Percentiles rank a stretch among this genome's conserved stretches.
Conservation (phyloP, 2,113 vertebrate species). For the Cryptomyrus ogoouensis region DNA sequence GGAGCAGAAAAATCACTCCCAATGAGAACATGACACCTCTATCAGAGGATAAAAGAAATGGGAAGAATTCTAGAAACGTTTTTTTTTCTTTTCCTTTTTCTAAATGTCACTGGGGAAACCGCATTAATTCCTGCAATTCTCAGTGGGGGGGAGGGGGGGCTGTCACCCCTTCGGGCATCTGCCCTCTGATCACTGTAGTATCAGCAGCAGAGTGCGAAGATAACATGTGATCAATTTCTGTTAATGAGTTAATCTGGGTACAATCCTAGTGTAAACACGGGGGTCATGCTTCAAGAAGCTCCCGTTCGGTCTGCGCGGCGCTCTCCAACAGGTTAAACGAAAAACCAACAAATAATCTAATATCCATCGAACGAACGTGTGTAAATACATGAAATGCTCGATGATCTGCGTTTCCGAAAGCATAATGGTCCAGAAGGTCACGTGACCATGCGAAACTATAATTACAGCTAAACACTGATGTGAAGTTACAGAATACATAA, state of each 20-base stretch:
- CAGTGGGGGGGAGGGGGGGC: background rate
- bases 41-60: conserved; percentile 4
- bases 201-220: background rate
- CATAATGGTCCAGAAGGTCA: background rate
- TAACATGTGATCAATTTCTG: background rate
- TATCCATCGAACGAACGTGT: background rate
- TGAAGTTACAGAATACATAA: background rate
- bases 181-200: background rate
- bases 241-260: conserved; percentile 23
- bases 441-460: background rate
- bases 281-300: background rate
- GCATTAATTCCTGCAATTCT: background rate
- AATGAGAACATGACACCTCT: background rate
- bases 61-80: background rate
- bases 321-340: background rate
- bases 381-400: background rate
- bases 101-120: conserved; percentile 8
- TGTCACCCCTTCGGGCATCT: background rate
- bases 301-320: background rate
- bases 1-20: background rate
- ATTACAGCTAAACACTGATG: background rate
- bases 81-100: background rate
- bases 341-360: background rate
- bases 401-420: background rate
- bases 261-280: background rate